Evolutionary conservation across 2,113 vertebrate species (phyloP).

Genomic region (Cyphomyrus plagiostoma): DNA sequence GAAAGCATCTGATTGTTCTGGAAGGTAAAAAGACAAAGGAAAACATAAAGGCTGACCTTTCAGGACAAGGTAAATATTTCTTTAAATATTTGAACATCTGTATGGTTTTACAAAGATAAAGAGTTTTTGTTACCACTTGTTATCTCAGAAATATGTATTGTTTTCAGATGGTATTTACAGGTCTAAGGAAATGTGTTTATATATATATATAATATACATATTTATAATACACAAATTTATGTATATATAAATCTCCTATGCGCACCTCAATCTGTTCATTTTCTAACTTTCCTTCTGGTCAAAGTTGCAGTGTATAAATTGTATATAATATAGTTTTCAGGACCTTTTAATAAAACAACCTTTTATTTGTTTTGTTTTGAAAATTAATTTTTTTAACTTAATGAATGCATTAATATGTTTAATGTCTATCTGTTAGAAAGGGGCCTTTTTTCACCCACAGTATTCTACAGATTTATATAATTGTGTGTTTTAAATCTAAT

Average conservation of each 20-base stretch:
- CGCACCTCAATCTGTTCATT: neutral
- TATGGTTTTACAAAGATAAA: neutral
- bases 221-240: neutral
- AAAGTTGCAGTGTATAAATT: neutral
- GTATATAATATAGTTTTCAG: neutral
- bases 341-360: neutral
- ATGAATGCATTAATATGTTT: neutral
- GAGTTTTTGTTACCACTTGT: neutral
- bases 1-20: neutral
- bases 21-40: neutral
- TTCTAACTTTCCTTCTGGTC: neutral
- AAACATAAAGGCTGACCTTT: neutral
- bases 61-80: neutral
- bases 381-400: neutral
- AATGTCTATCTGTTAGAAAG: neutral
- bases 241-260: neutral
- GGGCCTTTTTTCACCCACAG: neutral
- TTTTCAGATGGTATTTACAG: neutral
- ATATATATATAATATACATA: neutral
- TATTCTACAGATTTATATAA: neutral
- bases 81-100: neutral
- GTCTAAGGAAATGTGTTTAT: neutral
- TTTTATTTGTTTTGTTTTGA: neutral
- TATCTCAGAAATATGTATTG: neutral
- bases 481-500: constrained; percentile 1